Conservation (phyloP, 2,113 vertebrate genomes). For the Eptesicus fuscus region DNA sequence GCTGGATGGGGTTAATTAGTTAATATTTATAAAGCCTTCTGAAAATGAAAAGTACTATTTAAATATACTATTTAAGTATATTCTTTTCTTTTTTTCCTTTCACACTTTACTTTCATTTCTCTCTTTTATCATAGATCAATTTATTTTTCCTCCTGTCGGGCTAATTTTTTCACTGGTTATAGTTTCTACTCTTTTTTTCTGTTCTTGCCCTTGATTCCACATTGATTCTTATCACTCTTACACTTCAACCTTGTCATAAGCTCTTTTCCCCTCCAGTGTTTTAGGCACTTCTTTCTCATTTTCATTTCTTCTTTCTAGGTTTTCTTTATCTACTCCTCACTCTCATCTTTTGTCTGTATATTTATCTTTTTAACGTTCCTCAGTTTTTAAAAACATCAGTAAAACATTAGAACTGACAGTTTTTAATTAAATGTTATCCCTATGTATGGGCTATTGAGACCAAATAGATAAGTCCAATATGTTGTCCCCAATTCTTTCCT, state of each 20-base stretch:
- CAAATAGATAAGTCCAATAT: neutral
- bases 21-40: slow-evolving; percentile 70
- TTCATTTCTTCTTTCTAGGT: neutral
- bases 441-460: neutral
- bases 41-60: slow-evolving; percentile 62
- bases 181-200: neutral
- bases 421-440: slow-evolving; percentile 20
- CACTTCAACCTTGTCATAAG: neutral
- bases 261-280: neutral
- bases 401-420: neutral
- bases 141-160: neutral
- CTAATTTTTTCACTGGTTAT: neutral
- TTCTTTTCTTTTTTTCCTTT: slow-evolving; percentile 46
- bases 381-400: slow-evolving; percentile 7
- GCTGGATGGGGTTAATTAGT: slow-evolving; percentile 65
- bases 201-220: neutral
- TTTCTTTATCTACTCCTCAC: neutral
- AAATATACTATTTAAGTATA: slow-evolving; percentile 15
- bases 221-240: neutral
- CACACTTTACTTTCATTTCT: slow-evolving; percentile 22
- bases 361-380: neutral
- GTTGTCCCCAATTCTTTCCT: neutral
- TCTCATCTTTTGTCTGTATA: neutral
- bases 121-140: slow-evolving; percentile 51
- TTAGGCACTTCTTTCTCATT: neutral